Percentiles rank a stretch among this genome's conserved stretches.
These are phyloP conservation scores for Chloroceryle amazona DNA, from an alignment of 2,797 vertebrate species.

Conservation along the genomic window DNA sequence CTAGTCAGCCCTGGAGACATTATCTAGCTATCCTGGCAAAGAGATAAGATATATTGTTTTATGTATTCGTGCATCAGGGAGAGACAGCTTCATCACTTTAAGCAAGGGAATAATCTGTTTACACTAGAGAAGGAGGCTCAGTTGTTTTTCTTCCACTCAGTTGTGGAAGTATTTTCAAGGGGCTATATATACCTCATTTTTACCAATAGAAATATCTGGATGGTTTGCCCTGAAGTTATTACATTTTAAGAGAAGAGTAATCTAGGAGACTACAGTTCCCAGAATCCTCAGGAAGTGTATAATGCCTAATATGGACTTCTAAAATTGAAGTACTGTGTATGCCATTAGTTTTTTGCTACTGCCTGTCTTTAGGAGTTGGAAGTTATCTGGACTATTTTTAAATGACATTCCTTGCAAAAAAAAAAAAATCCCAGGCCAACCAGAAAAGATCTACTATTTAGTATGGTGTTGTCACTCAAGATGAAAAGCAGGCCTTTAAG, in stretches of 20 bases:
- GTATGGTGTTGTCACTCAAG: not conserved
- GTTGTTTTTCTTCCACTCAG: not conserved
- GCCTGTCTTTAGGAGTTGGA: not conserved
- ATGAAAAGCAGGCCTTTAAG: not conserved
- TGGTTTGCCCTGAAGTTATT: not conserved
- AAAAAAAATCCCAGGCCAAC: not conserved
- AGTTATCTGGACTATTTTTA: not conserved
- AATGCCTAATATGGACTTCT: not conserved
- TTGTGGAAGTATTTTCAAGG: constrained; percentile 15
- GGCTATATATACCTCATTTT: not conserved
- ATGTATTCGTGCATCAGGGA: constrained; percentile 26
- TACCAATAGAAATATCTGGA: not conserved
- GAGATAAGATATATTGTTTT: constrained; percentile 42
- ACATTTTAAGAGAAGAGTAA: not conserved
- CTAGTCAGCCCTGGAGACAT: constrained; percentile 48
- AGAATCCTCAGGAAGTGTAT: not conserved
- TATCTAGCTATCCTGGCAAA: constrained; percentile 12
- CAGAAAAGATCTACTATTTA: not conserved
- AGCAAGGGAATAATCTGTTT: constrained; percentile 48
- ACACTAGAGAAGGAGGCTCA: not conserved
- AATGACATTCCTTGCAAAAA: not conserved
- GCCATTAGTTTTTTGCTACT: not conserved
- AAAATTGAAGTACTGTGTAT: not conserved
- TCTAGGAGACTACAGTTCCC: constrained; percentile 17
- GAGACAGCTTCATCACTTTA: constrained; percentile 34